Evolutionary conservation across 2,888 invertebrate genomes (phyloP).

Genomic region (Amaurobius ferox): DNA sequence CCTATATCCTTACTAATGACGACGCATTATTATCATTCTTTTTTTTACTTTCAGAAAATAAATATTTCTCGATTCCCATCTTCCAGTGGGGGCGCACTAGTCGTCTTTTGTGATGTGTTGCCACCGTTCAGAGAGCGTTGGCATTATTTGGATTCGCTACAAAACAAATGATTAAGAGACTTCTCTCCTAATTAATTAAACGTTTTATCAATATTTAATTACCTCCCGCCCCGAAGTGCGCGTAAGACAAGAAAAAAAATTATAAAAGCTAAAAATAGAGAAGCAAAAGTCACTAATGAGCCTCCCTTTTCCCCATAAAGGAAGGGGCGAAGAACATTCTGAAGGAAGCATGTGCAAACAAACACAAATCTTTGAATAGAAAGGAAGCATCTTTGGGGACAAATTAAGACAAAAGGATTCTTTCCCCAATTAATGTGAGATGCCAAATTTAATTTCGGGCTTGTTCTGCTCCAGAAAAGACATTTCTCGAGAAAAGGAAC

Average conservation of each 20-base stretch:
- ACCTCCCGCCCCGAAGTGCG: not conserved
- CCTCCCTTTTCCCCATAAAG: constrained; percentile 47
- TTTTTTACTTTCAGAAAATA: not conserved
- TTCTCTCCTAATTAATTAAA: constrained; percentile 25
- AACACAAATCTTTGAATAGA: not conserved
- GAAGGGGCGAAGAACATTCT: constrained; percentile 32
- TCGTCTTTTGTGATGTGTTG: not conserved
- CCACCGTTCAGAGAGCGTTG: not conserved
- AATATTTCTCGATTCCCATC: not conserved
- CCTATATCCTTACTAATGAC: not conserved
- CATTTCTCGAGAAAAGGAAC: no score
- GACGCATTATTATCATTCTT: not conserved
- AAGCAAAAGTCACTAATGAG: constrained; percentile 50
- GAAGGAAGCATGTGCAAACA: not conserved
- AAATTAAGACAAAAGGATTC: constrained; percentile 58
- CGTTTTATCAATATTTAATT: constrained; percentile 14
- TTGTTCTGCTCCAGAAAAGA: not conserved
- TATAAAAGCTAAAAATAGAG: not conserved
- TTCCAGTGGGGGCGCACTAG: not conserved
- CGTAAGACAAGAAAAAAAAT: not conserved
- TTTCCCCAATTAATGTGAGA: constrained; percentile 42
- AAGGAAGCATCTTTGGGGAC: constrained; percentile 41
- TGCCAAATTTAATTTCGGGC: constrained; percentile 55
- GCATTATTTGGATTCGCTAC: not conserved
- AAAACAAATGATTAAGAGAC: constrained; percentile 9